These are phyloP conservation scores for Schizopygopsis pylzovi DNA, from an alignment of 2,797 vertebrate species.

Conservation along the genomic window DNA sequence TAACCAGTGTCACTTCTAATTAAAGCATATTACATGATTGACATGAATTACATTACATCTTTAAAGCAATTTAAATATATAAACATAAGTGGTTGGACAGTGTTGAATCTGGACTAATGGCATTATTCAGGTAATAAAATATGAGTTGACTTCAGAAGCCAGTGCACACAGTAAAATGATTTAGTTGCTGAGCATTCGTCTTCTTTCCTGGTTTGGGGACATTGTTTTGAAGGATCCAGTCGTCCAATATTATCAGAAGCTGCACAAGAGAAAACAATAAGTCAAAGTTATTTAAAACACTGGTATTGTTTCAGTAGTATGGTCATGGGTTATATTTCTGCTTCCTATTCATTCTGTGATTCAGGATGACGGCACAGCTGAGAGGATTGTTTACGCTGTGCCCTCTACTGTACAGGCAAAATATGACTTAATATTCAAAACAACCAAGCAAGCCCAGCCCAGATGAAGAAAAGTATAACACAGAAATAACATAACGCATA, in stretches of 20 bases:
- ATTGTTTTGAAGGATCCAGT: conserved; percentile 26
- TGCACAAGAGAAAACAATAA: conserved; percentile 17
- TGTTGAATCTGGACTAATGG: background rate
- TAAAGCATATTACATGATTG: background rate
- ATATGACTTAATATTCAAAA: no score
- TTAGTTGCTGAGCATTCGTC: background rate
- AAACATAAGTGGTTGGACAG: conserved; percentile 1
- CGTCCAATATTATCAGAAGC: conserved; percentile 35
- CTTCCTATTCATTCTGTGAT: background rate
- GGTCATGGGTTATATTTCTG: background rate
- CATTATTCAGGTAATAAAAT: background rate
- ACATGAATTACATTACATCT: conserved; percentile 6
- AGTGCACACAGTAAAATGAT: background rate
- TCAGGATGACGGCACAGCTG: background rate
- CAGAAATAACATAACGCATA: no score
- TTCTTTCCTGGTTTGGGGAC: background rate
- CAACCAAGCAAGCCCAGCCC: no score
- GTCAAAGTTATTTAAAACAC: background rate
- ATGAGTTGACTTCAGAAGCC: background rate
- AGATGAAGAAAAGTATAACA: no score
- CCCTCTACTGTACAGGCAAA: background rate
- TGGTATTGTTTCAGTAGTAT: background rate
- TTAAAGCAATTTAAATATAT: conserved; percentile 14
- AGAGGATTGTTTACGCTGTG: background rate
- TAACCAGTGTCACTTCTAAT: background rate